Percentiles rank a stretch among this genome's conserved stretches.
Conservation (phyloP, 53 echinoderm and acorn worm species). For the Crossaster papposus region DNA sequence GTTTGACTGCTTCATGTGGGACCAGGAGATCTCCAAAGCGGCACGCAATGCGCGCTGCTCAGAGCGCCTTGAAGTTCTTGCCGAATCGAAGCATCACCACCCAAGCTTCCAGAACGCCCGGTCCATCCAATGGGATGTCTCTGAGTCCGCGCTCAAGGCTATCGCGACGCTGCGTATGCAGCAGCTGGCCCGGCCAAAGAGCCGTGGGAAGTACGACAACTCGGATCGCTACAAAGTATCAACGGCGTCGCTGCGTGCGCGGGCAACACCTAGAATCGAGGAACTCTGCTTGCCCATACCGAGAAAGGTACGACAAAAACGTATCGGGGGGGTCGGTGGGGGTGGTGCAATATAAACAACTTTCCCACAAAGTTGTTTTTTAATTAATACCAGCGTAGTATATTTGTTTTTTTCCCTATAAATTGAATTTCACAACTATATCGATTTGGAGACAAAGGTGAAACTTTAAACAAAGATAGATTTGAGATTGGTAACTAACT, state of each 20-base stretch:
- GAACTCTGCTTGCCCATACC: constrained; percentile 92
- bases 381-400: neutral
- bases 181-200: constrained; percentile 92
- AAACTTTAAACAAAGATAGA: too few species aligned
- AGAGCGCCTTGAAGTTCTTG: constrained; percentile 79
- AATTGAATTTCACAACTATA: neutral
- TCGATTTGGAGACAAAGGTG: neutral
- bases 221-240: constrained; percentile 92
- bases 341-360: constrained; percentile 23
- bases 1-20: constrained; percentile 90
- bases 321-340: constrained; percentile 22
- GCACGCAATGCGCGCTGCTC: constrained; percentile 89
- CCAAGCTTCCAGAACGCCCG: constrained; percentile 72
- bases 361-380: neutral
- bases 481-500: too few species aligned
- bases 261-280: constrained; percentile 87
- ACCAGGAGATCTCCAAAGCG: constrained; percentile 87
- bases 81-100: constrained; percentile 83
- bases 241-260: constrained; percentile 77
- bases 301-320: constrained; percentile 89
- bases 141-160: constrained; percentile 86
- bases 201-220: constrained; percentile 83
- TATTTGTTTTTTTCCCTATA: neutral
- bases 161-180: constrained; percentile 93
- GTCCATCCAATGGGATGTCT: constrained; percentile 76